Base-by-base conservation (phyloP, 2,113 vertebrate genomes). In the Hippocampus zosterae region DNA sequence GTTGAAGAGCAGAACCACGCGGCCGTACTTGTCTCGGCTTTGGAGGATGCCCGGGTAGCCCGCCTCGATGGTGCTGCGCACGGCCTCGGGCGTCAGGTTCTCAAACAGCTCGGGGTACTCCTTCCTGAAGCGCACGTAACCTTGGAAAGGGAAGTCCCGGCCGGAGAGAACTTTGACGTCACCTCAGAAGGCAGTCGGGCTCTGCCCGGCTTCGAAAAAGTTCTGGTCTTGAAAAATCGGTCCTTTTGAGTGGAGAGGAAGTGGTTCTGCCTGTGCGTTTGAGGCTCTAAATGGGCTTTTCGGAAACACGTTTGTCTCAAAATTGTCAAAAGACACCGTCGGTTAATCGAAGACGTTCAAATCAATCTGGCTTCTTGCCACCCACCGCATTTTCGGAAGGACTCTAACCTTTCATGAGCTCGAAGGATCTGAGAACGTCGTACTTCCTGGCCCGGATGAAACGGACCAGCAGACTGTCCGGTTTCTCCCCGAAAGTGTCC, bases 1-100 rank as follows among this genome's bases (percentile, higher is more conserved):
- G 88, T 96, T 99, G 92, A 98, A 99, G 73, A 99, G 94, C 89
- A 99, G 91, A 73, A 99, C 96, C 65, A 96, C 95, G n/a, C 96
- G 94, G 33, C 97, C 97, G 0, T 97, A 91, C 72, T 95, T 98
- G 90, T 99, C 97, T 69, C 97, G 90, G 77, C 88, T 95, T 77
- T 91, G 75, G 65, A 99, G 92, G 84, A 99, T 94, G 27, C 97
- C 96, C 0, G 97, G 97, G 85, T 98, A 99, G 18, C 97, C 96
- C 0, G 97, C 96, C 83, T 98, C 97, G 0, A 99, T 95, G 77
- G 96, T 98, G 86, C 95, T 96, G 80, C 96, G 95, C 5, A 99
- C 88, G 0, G 96, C 96, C 85, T 98, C 96, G 0, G 92, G 91
- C 11, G 93, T 95, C 81, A 98, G 89, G 78, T 95, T 94, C 76